These are phyloP conservation scores for Carposina sasakii DNA, from an alignment of 1,140 invertebrate genomes.

Conservation along the genomic window DNA sequence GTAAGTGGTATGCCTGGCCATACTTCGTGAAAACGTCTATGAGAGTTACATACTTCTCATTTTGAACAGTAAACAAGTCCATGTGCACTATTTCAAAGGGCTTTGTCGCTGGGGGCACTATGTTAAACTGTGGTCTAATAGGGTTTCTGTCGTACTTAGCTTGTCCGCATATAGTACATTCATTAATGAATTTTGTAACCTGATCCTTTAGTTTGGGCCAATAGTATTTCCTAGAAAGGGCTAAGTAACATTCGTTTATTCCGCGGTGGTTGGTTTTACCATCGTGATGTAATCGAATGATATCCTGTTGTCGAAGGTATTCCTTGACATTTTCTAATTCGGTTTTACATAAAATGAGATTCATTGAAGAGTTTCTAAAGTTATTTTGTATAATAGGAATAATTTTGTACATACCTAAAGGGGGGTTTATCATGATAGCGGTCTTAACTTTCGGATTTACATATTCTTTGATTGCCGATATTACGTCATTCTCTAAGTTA, in stretches of 20 bases:
- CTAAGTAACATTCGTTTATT: not conserved
- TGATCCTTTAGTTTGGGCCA: constrained; percentile 8
- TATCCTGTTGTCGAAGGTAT: constrained; percentile 2
- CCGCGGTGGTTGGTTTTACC: constrained; percentile 9
- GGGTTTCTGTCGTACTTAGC: constrained; percentile 7
- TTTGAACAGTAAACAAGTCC: not conserved
- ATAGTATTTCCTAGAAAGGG: not conserved
- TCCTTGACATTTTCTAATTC: constrained; percentile 5
- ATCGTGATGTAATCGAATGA: not conserved
- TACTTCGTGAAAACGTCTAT: constrained; percentile 6
- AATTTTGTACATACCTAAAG: constrained; percentile 3
- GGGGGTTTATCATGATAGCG: not conserved
- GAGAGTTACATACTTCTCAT: not conserved
- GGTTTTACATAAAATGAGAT: not conserved
- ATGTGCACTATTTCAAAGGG: constrained; percentile 3
- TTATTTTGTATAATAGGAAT: constrained; percentile 6
- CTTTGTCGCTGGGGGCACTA: not conserved
- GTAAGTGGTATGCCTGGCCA: not conserved
- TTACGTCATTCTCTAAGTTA: not conserved
- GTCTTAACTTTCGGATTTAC: constrained; percentile 1
- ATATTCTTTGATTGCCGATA: not conserved
- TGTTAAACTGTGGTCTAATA: not conserved
- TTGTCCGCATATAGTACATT: not conserved
- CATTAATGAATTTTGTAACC: constrained; percentile 3
- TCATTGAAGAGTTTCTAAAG: constrained; percentile 6